Conservation (phyloP, 2,113 vertebrate species). For the Oreochromis spilurus region DNA sequence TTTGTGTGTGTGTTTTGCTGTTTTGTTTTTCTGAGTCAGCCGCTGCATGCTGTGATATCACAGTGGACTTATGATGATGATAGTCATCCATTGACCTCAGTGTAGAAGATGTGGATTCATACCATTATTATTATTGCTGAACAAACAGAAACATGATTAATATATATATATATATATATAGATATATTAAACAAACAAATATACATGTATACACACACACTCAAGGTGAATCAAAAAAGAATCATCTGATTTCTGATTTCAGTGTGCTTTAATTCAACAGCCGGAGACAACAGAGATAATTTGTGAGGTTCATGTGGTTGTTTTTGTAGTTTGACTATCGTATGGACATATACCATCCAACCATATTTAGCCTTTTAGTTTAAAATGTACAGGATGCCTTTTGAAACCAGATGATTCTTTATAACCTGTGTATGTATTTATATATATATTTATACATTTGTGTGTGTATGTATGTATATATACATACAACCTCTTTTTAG, state of each 20-base stretch:
- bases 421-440: not conserved
- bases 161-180: not conserved
- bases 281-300: not conserved
- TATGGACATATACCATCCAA: not conserved
- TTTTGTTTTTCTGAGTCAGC: not conserved
- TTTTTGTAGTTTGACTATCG: not conserved
- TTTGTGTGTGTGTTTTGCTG: not conserved
- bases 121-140: not conserved
- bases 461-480: not conserved
- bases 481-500: not conserved
- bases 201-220: not conserved
- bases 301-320: not conserved
- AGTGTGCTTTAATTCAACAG: not conserved
- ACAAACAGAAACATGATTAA: not conserved
- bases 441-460: not conserved
- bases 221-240: not conserved
- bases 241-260: not conserved
- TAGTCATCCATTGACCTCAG: slow-evolving; percentile 18
- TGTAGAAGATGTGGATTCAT: not conserved
- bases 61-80: not conserved
- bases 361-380: not conserved
- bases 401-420: not conserved
- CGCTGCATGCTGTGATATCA: not conserved
- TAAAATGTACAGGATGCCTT: not conserved
- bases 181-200: not conserved